Evolutionary conservation across 1,140 invertebrate species (phyloP).

Genomic region (Reticulitermes speratus): DNA sequence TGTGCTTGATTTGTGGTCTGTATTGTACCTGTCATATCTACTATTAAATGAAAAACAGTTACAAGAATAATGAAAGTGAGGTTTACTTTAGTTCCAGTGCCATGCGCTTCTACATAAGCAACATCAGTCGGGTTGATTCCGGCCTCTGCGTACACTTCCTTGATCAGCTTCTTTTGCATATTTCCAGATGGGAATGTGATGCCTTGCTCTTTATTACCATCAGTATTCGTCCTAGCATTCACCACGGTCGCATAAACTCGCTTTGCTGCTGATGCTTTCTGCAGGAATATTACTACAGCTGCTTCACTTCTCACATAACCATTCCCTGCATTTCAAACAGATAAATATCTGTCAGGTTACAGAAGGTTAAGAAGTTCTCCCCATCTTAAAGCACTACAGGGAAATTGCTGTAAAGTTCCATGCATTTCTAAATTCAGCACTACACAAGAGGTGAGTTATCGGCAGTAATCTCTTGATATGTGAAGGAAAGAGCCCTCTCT

Average conservation of each 20-base stretch:
- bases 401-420: too few relatives aligned
- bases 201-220: conserved; percentile 84
- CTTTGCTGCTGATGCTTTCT: conserved; percentile 70
- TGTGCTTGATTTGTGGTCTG: too few relatives aligned
- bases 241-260: conserved; percentile 85
- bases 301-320: conserved; percentile 94
- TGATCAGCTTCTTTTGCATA: conserved; percentile 83
- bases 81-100: conserved; percentile 85
- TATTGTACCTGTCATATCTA: background rate
- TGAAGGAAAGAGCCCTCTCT: too few relatives aligned
- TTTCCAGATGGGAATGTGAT: conserved; percentile 89
- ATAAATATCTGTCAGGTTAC: too few relatives aligned
- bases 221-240: conserved; percentile 84
- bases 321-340: conserved; percentile 52
- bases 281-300: conserved; percentile 75
- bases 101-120: conserved; percentile 91
- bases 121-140: conserved; percentile 79
- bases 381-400: too few relatives aligned
- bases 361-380: too few relatives aligned
- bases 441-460: too few relatives aligned
- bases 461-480: too few relatives aligned
- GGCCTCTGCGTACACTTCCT: conserved; percentile 80
- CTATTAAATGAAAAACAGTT: background rate
- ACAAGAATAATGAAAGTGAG: background rate
- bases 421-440: too few relatives aligned